Conservation (phyloP, 2,797 vertebrate species). For the Hozukius guyotensis region DNA sequence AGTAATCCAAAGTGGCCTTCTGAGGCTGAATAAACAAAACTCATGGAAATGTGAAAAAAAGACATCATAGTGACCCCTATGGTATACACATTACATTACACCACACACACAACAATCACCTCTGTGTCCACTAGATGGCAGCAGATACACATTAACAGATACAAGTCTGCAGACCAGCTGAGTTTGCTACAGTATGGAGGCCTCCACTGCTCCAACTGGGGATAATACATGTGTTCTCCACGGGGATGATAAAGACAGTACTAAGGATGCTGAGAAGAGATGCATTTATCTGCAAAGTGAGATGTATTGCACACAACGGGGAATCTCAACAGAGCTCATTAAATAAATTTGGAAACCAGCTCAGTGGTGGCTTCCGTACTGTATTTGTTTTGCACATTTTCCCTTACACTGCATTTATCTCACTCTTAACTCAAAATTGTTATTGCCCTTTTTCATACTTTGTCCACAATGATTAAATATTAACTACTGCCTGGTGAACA, state of each 20-base stretch:
- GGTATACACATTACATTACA: constrained; percentile 30
- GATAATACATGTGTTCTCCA: constrained; percentile 28
- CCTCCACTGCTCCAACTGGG: not conserved
- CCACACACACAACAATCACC: too few relatives aligned
- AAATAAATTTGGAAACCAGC: constrained; percentile 33
- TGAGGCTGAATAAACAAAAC: constrained; percentile 17
- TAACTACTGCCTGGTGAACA: not conserved
- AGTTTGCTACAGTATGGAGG: constrained; percentile 12
- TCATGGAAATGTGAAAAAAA: constrained; percentile 23
- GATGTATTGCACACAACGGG: constrained; percentile 42
- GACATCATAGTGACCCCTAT: constrained; percentile 52
- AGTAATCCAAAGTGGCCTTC: constrained; percentile 14
- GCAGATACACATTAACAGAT: constrained; percentile 43
- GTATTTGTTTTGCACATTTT: constrained; percentile 30
- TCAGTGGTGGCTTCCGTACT: not conserved
- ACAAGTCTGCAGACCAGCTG: not conserved
- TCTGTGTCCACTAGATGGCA: constrained; percentile 62
- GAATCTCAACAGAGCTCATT: constrained; percentile 22
- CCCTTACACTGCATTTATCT: constrained; percentile 14
- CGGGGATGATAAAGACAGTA: constrained; percentile 28
- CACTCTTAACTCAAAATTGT: not conserved
- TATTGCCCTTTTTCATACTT: constrained; percentile 3
- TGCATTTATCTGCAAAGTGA: constrained; percentile 43
- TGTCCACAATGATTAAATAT: constrained; percentile 5
- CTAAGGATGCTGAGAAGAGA: constrained; percentile 13